Evolutionary conservation across 2,888 invertebrate genomes (phyloP).

Genomic region (Toxonevra muliebris): DNA sequence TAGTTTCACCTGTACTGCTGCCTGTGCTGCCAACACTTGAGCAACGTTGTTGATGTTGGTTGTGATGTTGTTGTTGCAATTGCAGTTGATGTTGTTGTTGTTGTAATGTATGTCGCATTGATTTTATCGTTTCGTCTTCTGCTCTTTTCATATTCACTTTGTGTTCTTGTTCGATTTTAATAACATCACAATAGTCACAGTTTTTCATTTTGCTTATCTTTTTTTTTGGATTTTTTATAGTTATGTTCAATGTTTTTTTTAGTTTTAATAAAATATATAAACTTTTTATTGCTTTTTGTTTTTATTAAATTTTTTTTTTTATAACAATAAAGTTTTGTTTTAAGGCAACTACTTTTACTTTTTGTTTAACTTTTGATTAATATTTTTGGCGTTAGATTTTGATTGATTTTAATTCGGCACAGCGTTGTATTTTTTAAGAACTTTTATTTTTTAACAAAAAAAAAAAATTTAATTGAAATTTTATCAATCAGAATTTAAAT

Average conservation of each 20-base stretch:
- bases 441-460: neutral
- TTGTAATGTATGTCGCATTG: constrained; percentile 18
- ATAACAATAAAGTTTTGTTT: constrained; percentile 53
- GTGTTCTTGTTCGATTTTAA: constrained; percentile 24
- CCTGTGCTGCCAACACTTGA: constrained; percentile 61
- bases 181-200: constrained; percentile 36
- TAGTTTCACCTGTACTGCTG: constrained; percentile 61
- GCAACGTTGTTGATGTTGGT: constrained; percentile 54
- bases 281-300: constrained; percentile 35
- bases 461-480: constrained; percentile 1
- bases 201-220: constrained; percentile 31
- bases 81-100: constrained; percentile 34
- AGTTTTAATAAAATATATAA: constrained; percentile 26
- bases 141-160: constrained; percentile 15
- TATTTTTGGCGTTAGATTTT: constrained; percentile 7
- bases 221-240: constrained; percentile 27
- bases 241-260: constrained; percentile 8
- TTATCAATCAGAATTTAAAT: constrained; percentile 14
- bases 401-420: neutral
- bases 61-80: constrained; percentile 42
- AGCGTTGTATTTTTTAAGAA: no score
- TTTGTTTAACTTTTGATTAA: constrained; percentile 28
- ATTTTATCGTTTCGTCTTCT: constrained; percentile 19
- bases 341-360: constrained; percentile 52
- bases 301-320: constrained; percentile 32